phyloP scores from a whole-genome alignment of 2,797 vertebrate genomes.

The Glyptemys insculpta region DNA sequence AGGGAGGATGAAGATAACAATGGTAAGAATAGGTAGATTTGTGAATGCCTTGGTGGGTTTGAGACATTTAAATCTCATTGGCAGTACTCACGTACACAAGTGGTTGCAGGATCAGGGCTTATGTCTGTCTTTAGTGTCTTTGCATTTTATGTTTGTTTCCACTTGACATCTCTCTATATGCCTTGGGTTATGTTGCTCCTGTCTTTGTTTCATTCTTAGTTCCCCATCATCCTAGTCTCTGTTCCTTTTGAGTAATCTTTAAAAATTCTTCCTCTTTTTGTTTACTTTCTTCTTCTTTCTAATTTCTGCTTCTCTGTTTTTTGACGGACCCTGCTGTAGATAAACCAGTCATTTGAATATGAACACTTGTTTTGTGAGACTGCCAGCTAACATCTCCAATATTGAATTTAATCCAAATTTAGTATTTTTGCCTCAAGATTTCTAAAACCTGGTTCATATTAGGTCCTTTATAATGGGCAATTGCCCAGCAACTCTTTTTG shows the following conservation, averaged over 20 bases:
- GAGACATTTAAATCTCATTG: neutral
- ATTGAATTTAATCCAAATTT: neutral
- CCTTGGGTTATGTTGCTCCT: neutral
- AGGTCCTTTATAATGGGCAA: rapidly evolving
- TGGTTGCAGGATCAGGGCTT: neutral
- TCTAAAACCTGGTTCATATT: neutral
- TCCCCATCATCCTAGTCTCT: rapidly evolving
- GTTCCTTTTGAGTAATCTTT: neutral
- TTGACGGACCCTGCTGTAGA: neutral
- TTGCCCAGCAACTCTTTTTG: neutral
- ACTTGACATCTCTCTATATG: rapidly evolving
- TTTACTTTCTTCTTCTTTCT: neutral
- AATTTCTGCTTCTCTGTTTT: neutral
- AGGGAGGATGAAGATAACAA: neutral
- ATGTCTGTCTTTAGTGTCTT: neutral
- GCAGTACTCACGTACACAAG: neutral
- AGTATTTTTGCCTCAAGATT: rapidly evolving
- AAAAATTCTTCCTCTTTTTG: neutral
- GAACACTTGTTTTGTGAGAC: neutral
- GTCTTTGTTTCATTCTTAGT: neutral
- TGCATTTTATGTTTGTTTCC: neutral
- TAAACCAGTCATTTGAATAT: neutral
- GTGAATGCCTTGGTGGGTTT: neutral
- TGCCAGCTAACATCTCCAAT: neutral
- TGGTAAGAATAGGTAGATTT: neutral